These are phyloP conservation scores for Notothenia coriiceps DNA, from an alignment of 2,113 vertebrate genomes.

Conservation along the genomic window DNA sequence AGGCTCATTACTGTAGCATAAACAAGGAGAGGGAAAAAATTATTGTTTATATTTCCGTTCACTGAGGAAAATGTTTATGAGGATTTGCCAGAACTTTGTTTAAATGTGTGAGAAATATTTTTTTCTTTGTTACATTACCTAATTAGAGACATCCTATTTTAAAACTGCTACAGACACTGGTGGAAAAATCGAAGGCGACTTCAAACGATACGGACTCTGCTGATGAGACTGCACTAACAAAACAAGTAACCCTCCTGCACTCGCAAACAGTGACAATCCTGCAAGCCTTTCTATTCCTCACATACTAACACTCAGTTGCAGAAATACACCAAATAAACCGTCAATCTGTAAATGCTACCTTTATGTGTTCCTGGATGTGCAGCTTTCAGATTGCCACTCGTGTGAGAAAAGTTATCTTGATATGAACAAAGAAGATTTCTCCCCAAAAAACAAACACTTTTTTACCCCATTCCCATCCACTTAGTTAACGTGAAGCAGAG, in stretches of 20 bases:
- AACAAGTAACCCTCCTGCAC: slow-evolving; percentile 51
- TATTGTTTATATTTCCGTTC: slow-evolving; percentile 72
- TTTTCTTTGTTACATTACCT: slow-evolving; percentile 61
- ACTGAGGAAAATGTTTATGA: slow-evolving; percentile 75
- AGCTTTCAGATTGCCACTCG: slow-evolving; percentile 45
- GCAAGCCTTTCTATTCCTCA: slow-evolving; percentile 26
- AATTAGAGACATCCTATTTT: slow-evolving; percentile 75
- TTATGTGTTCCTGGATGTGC: slow-evolving; percentile 17
- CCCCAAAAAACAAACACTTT: neutral
- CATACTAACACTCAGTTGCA: slow-evolving; percentile 30
- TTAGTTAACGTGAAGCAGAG: slow-evolving; percentile 39
- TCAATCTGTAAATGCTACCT: slow-evolving; percentile 34
- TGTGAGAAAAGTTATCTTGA: slow-evolving; percentile 42
- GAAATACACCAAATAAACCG: slow-evolving; percentile 41
- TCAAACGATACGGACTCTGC: slow-evolving; percentile 52
- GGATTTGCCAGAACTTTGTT: slow-evolving; percentile 73
- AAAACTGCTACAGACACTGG: slow-evolving; percentile 56
- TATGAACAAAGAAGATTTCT: slow-evolving; percentile 29
- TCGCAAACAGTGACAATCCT: slow-evolving; percentile 44
- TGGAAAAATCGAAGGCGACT: slow-evolving; percentile 56
- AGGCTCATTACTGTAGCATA: slow-evolving; percentile 84
- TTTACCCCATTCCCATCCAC: slow-evolving; percentile 1
- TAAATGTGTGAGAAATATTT: slow-evolving; percentile 54
- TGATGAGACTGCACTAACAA: slow-evolving; percentile 60
- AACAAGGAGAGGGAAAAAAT: slow-evolving; percentile 75